These are phyloP conservation scores for Aix galericulata DNA, from an alignment of 2,113 vertebrate genomes.

Conservation along the genomic window DNA sequence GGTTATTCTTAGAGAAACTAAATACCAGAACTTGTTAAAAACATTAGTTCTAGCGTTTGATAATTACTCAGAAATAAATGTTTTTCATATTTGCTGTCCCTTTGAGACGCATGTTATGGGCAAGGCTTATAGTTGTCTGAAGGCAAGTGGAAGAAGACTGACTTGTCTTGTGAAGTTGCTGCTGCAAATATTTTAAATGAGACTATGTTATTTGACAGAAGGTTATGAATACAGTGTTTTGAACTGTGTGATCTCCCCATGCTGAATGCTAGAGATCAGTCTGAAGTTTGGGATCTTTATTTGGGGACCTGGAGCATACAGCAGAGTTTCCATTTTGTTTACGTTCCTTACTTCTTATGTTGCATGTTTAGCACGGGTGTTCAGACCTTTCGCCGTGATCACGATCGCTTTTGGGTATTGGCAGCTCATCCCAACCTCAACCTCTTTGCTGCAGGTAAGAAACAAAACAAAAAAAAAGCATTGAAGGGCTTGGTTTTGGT, in stretches of 20 bases:
- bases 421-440: constrained; percentile 98
- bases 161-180: not conserved
- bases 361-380: constrained; percentile 84
- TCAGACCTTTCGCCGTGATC: constrained; percentile 95
- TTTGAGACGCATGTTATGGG: not conserved
- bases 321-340: not conserved
- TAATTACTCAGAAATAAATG: not conserved
- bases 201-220: not conserved
- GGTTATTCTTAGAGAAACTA: not conserved
- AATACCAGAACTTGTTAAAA: not conserved
- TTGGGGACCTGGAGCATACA: not conserved
- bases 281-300: not conserved
- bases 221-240: not conserved
- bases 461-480: not conserved
- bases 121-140: not conserved
- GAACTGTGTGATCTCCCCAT: accelerated
- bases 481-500: not conserved
- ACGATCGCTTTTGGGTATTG: constrained; percentile 97
- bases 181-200: not conserved
- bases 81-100: not conserved
- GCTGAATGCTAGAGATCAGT: not conserved
- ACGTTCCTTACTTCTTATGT: not conserved
- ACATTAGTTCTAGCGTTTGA: not conserved
- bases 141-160: not conserved
- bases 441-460: constrained; percentile 92